phyloP scores from a whole-genome alignment of 2,797 vertebrate genomes.

The Neoniphon sammara region DNA sequence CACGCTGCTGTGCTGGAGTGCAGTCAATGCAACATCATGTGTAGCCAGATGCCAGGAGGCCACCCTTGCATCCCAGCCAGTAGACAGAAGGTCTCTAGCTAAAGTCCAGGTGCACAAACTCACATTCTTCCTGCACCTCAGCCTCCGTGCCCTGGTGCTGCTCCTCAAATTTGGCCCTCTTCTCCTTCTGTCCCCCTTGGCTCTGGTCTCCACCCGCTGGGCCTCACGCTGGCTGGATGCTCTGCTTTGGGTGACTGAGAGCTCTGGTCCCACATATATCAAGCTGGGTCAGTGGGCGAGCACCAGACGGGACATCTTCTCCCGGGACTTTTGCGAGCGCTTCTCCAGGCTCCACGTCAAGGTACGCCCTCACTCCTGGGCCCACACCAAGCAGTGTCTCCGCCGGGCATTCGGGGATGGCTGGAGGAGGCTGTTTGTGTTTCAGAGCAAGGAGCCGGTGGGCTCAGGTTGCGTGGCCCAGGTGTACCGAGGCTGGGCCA shows the following conservation, averaged over 20 bases:
- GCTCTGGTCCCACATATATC: slow-evolving; percentile 91
- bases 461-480: slow-evolving; percentile 95
- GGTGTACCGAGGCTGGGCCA: slow-evolving; percentile 90
- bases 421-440: slow-evolving; percentile 85
- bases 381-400: slow-evolving; percentile 87
- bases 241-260: slow-evolving; percentile 90
- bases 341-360: slow-evolving; percentile 90
- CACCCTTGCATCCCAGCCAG: slow-evolving; percentile 12
- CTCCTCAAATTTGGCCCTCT: slow-evolving; percentile 90
- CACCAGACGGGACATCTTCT: slow-evolving; percentile 93
- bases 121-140: slow-evolving; percentile 77
- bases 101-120: slow-evolving; percentile 83
- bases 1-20: slow-evolving; percentile 79
- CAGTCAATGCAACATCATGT: slow-evolving; percentile 36
- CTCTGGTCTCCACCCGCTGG: slow-evolving; percentile 80
- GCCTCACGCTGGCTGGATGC: slow-evolving; percentile 84
- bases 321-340: slow-evolving; percentile 87
- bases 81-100: slow-evolving; percentile 70
- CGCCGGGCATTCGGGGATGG: slow-evolving; percentile 87
- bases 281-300: slow-evolving; percentile 98
- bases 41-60: slow-evolving; percentile 67
- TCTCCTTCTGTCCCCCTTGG: slow-evolving; percentile 87
- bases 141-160: slow-evolving; percentile 84
- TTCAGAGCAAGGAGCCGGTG: slow-evolving; percentile 88
- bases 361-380: slow-evolving; percentile 90